phyloP scores from a whole-genome alignment of 2,113 vertebrate genomes.

The Boleophthalmus pectinirostris region DNA sequence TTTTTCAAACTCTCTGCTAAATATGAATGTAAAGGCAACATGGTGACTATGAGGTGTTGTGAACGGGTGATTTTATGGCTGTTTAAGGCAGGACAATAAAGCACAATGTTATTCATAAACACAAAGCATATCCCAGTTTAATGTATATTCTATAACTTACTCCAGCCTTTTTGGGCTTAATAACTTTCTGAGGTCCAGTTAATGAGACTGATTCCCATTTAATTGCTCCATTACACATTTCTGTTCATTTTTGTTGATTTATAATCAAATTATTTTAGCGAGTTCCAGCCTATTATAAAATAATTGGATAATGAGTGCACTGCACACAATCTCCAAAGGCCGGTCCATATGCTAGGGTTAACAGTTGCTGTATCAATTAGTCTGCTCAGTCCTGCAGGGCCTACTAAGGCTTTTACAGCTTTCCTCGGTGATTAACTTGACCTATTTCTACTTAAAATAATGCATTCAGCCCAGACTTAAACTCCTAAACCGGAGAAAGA shows the following conservation, averaged over 20 bases:
- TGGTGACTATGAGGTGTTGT: not conserved
- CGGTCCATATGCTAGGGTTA: constrained; percentile 6
- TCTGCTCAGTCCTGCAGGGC: constrained; percentile 13
- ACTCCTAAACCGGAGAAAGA: not conserved
- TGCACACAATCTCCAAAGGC: constrained; percentile 13
- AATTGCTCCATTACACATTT: constrained; percentile 5
- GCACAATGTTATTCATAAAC: not conserved
- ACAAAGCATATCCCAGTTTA: not conserved
- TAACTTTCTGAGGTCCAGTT: constrained; percentile 9
- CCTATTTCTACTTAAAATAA: constrained; percentile 11
- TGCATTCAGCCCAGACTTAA: constrained; percentile 4
- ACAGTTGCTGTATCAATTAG: constrained; percentile 10
- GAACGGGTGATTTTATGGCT: not conserved
- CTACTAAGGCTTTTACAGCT: constrained; percentile 7
- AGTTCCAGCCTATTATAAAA: constrained; percentile 13
- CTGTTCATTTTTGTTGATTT: constrained; percentile 9
- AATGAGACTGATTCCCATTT: constrained; percentile 7
- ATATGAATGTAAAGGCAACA: not conserved
- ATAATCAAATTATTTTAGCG: constrained; percentile 15
- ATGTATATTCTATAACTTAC: constrained; percentile 6
- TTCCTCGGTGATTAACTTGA: not conserved
- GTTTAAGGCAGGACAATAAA: not conserved
- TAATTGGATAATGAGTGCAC: constrained; percentile 6
- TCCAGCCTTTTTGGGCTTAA: not conserved
- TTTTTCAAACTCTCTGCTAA: not conserved